Evolutionary conservation across 2,113 vertebrate genomes (phyloP).

Genomic region (Psittacula cyanocephala): DNA sequence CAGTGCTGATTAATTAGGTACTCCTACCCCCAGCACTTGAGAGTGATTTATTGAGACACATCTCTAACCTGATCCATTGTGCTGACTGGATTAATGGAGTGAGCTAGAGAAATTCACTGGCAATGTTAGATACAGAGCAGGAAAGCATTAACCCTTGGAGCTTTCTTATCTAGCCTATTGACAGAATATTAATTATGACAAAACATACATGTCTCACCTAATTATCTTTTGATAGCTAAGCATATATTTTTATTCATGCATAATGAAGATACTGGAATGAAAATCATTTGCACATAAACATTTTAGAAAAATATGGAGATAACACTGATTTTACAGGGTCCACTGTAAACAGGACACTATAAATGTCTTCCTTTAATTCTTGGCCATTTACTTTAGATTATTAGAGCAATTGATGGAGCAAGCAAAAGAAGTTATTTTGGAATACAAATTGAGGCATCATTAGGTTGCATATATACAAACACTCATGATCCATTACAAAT

Average conservation of each 20-base stretch:
- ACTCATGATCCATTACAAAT: constrained; percentile 48
- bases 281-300: constrained; percentile 70
- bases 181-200: constrained; percentile 84
- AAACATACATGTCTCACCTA: constrained; percentile 76
- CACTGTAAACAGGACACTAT: constrained; percentile 40
- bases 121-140: constrained; percentile 72
- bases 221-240: constrained; percentile 79
- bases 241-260: constrained; percentile 73
- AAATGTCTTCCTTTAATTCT: constrained; percentile 54
- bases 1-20: constrained; percentile 87
- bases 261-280: constrained; percentile 62
- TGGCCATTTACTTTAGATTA: constrained; percentile 35
- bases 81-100: constrained; percentile 84
- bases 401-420: constrained; percentile 31
- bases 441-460: constrained; percentile 36
- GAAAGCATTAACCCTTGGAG: constrained; percentile 79
- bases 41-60: constrained; percentile 86
- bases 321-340: constrained; percentile 14
- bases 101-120: constrained; percentile 80
- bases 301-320: constrained; percentile 65
- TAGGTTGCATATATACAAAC: constrained; percentile 51
- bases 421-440: constrained; percentile 30
- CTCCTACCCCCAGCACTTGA: constrained; percentile 82
- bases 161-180: constrained; percentile 81
- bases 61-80: constrained; percentile 84